phyloP scores from a whole-genome alignment of 2,797 vertebrate genomes.

The Channallabes apus region DNA sequence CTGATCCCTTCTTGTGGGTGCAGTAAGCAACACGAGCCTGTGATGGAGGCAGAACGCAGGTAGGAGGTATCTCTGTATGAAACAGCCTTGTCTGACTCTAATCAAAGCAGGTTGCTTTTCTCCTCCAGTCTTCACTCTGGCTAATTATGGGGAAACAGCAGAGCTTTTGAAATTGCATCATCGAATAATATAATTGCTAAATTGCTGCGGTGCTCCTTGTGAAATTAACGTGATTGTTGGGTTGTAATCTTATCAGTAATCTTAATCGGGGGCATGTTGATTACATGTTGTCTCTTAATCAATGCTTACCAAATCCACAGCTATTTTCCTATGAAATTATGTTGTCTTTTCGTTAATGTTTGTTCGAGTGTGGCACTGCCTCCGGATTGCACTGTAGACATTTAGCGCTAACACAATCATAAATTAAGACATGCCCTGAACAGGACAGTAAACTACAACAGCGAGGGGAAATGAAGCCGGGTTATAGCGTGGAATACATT shows the following conservation, averaged over 20 bases:
- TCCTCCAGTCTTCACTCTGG: slow-evolving; percentile 35
- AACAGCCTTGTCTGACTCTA: slow-evolving; percentile 56
- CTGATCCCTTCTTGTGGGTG: slow-evolving; percentile 44
- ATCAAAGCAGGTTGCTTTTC: slow-evolving; percentile 55
- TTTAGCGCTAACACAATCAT: slow-evolving; percentile 25
- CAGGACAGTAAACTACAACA: slow-evolving; percentile 34
- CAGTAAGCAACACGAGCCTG: slow-evolving; percentile 58
- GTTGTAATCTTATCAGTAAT: slow-evolving; percentile 49
- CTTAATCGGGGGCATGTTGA: slow-evolving; percentile 50
- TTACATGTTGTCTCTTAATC: slow-evolving; percentile 35
- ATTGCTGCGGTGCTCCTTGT: slow-evolving; percentile 45
- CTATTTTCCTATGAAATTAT: slow-evolving; percentile 15
- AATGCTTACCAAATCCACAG: slow-evolving; percentile 10
- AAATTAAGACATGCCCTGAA: slow-evolving; percentile 33
- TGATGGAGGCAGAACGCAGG: slow-evolving; percentile 56
- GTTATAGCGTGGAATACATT: slow-evolving; percentile 15
- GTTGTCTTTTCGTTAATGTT: background rate
- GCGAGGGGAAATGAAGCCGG: slow-evolving; percentile 37
- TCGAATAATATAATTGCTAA: slow-evolving; percentile 54
- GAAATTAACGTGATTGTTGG: slow-evolving; percentile 53
- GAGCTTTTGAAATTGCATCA: slow-evolving; percentile 55
- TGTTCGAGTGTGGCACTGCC: slow-evolving; percentile 1
- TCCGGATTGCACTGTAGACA: background rate
- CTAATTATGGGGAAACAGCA: slow-evolving; percentile 52
- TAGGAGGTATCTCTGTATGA: slow-evolving; percentile 56